phyloP scores from a whole-genome alignment of 1,140 invertebrate species.

The Macrobrachium rosenbergii region DNA sequence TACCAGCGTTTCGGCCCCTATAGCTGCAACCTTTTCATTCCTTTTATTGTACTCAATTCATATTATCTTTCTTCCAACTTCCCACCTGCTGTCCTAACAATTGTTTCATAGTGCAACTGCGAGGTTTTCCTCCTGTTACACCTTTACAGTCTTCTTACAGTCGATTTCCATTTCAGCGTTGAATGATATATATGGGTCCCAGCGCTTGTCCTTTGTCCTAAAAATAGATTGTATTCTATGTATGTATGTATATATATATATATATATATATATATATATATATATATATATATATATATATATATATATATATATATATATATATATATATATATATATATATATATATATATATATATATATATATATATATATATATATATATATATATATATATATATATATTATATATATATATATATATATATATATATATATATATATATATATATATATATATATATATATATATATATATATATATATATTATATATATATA shows the following conservation, averaged over 20 bases:
- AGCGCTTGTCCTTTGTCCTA: too few relatives aligned
- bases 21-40: too few relatives aligned
- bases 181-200: too few relatives aligned
- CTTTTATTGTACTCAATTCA: too few relatives aligned
- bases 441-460: constrained; percentile 27
- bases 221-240: too few relatives aligned
- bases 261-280: constrained; percentile 2
- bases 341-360: constrained; percentile 23
- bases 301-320: background rate
- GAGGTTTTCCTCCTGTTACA: too few relatives aligned
- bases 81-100: too few relatives aligned
- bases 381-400: constrained; percentile 19
- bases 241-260: background rate
- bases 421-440: background rate
- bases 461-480: constrained; percentile 27
- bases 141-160: too few relatives aligned
- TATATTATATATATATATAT: background rate
- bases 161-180: too few relatives aligned
- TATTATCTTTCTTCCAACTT: too few relatives aligned
- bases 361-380: constrained; percentile 27
- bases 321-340: constrained; percentile 1
- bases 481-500: background rate
- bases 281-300: constrained; percentile 11
- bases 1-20: too few relatives aligned
- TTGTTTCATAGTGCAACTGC: too few relatives aligned